Evolutionary conservation across 1,140 invertebrate species (phyloP).

Genomic region (Subanguina moxae): DNA sequence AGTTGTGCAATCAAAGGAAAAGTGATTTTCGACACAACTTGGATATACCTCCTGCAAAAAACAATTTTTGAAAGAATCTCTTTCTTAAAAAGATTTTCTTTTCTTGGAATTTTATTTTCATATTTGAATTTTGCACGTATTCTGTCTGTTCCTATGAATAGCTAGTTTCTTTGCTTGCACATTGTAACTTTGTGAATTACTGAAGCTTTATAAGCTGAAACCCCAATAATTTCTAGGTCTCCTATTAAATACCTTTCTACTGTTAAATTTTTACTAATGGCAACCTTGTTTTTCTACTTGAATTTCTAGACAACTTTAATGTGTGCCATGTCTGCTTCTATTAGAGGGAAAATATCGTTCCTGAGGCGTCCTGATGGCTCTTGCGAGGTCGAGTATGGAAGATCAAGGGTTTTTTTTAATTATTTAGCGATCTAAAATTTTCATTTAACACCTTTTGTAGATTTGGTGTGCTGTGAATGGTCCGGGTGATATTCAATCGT

Average conservation of each 20-base stretch:
- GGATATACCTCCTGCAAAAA: too few species aligned
- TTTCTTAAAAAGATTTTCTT: too few species aligned
- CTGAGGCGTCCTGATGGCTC: conserved; percentile 22
- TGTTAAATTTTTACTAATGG: neutral
- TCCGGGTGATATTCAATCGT: conserved; percentile 24
- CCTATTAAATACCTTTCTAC: neutral
- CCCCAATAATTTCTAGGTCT: neutral
- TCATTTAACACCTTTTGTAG: neutral
- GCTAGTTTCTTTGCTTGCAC: neutral
- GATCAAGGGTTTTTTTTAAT: neutral
- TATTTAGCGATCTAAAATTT: too few species aligned
- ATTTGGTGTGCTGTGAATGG: conserved; percentile 26
- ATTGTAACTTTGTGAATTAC: neutral
- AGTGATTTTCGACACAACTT: too few species aligned
- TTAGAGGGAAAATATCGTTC: neutral
- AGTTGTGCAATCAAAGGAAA: too few species aligned
- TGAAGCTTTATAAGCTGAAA: neutral
- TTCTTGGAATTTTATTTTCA: neutral
- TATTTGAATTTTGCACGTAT: conserved; percentile 1
- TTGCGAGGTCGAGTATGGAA: conserved; percentile 14
- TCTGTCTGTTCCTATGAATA: neutral
- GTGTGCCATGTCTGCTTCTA: neutral
- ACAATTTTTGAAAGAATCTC: too few species aligned
- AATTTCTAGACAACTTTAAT: neutral
- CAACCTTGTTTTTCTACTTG: neutral